phyloP scores from a whole-genome alignment of 2,797 vertebrate genomes.

The Pseudochirops cupreus region DNA sequence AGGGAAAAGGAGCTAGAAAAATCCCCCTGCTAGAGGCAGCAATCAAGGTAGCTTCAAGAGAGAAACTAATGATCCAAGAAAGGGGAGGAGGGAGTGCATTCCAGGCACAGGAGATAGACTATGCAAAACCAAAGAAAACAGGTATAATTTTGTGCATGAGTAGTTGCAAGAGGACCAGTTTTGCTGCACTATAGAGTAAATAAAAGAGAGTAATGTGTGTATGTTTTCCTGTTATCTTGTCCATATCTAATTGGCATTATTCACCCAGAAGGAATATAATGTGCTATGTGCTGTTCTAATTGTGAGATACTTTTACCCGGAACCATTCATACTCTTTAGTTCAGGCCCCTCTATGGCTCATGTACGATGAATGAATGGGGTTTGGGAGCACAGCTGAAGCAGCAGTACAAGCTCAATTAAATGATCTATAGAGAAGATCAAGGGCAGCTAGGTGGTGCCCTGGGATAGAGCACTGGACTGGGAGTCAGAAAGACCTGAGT shows the following conservation, averaged over 20 bases:
- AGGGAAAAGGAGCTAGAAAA: neutral
- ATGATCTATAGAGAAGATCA: neutral
- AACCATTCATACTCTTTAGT: neutral
- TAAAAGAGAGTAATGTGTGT: neutral
- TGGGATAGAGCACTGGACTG: neutral
- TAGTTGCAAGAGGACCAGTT: neutral
- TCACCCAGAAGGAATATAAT: neutral
- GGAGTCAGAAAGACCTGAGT: neutral
- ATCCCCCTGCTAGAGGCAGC: neutral
- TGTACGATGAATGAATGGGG: neutral
- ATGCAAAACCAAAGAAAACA: neutral
- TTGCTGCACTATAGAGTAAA: neutral
- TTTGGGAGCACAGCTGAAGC: neutral
- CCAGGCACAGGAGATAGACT: neutral
- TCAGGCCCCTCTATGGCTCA: fast-evolving
- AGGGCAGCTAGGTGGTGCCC: neutral
- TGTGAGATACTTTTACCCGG: neutral
- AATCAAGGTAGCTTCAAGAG: neutral
- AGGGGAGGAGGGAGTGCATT: neutral
- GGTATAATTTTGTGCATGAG: neutral
- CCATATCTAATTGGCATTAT: neutral
- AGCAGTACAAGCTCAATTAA: neutral
- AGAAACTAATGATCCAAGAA: neutral
- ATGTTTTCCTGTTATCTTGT: neutral
- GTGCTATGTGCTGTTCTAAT: neutral